Base-by-base conservation (phyloP, 2,113 vertebrate genomes). In the Ictalurus punctatus region DNA sequence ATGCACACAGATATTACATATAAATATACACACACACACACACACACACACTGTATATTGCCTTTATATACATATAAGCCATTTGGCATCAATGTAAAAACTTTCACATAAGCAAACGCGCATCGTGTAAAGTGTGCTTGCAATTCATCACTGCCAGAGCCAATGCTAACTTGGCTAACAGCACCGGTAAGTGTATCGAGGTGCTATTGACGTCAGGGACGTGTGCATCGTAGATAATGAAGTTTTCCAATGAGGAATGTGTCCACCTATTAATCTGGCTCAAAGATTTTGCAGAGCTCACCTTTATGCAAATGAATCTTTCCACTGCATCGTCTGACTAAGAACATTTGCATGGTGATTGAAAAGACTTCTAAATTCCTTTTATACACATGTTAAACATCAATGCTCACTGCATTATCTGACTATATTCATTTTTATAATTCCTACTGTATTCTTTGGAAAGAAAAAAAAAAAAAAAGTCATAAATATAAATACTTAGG, bases 241-340 rank as follows among this genome's bases (percentile, higher is more conserved):
- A 67, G 61, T 8, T 67, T 84, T 48, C 40, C 23, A 48, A 84
- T 67, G 25, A 67, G 37, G 37, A 67, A 48, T 48, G 83, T 16
- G 61, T 44, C 40, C 37, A 30, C 63, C 54, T 69, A 69, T 44
- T 69, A 69, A 84, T n/a, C 82, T 63, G 58, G 58, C 82, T 65
- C 19, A 48, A 67, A 84, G 83, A 44, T n/a, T 48, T 48, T 67
- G 61, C 83, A 67, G 83, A 48, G 83, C 23, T 67, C 59, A 84
- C 69, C 63, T 69, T 85, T 69, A 85, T 85, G 83, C 44, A 85
- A 69, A 69, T 30, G 12, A 52, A 85, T 85, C 63, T 30, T 67
- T 85, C 17, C 63, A n/a, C 63, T 85, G 27, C 25, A 85, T 52
- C 27, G 4, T 30, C 63, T 54, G 61, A 84, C 37, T 48, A 14